These are phyloP conservation scores for Hyperoplus immaculatus DNA, from an alignment of 2,797 vertebrate genomes.

Conservation along the genomic window DNA sequence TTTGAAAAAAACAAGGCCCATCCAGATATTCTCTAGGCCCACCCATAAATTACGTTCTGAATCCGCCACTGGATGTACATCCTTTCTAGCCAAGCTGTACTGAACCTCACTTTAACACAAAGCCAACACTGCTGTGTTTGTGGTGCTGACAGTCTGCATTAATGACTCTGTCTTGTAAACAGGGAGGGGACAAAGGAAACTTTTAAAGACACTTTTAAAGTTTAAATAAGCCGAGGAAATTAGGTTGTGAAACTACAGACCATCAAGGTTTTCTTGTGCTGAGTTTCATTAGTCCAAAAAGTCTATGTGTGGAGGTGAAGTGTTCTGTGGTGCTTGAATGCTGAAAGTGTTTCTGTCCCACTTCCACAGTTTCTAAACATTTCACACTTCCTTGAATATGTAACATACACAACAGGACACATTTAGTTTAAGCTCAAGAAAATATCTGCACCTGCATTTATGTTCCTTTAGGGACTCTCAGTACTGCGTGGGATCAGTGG, in stretches of 20 bases:
- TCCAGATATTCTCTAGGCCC: too few species aligned
- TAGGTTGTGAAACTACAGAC: background rate
- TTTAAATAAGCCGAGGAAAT: slow-evolving; percentile 6
- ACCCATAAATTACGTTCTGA: too few species aligned
- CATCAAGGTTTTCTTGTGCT: background rate
- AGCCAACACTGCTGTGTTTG: background rate
- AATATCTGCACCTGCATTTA: background rate
- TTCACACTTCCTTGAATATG: background rate
- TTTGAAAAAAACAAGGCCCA: too few species aligned
- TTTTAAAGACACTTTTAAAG: background rate
- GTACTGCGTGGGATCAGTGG: too few species aligned
- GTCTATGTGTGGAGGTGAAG: background rate
- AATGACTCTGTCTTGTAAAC: background rate
- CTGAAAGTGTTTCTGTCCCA: background rate
- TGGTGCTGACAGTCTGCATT: background rate
- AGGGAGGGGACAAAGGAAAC: background rate
- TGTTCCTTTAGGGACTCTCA: too few species aligned
- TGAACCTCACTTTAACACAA: slow-evolving; percentile 3
- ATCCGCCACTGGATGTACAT: too few species aligned
- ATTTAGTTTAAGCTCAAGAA: background rate
- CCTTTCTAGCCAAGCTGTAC: background rate
- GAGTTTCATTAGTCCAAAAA: background rate
- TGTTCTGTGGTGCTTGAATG: slow-evolving; percentile 1
- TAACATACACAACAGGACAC: background rate
- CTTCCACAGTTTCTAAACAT: background rate